Evolutionary conservation across 2,888 invertebrate species (phyloP).

Genomic region (Trichogramma evanescens): DNA sequence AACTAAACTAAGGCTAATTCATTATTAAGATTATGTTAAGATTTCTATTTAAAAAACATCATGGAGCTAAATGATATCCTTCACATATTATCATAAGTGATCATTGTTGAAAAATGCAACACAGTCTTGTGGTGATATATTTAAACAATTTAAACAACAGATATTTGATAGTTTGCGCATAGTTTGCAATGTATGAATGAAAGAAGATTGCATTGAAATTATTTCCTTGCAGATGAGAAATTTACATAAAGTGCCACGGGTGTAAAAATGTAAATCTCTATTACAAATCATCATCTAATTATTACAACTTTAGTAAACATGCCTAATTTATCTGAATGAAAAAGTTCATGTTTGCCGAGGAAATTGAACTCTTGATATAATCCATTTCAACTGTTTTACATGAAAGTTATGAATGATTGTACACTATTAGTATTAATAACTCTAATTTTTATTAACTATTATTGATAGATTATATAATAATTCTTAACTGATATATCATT

Average conservation of each 20-base stretch:
- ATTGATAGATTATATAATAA: conserved; percentile 36
- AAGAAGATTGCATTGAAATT: conserved; percentile 16
- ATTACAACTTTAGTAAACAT: conserved; percentile 20
- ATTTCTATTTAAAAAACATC: conserved; percentile 19
- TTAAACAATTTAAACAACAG: conserved; percentile 30
- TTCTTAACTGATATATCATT: conserved; percentile 42
- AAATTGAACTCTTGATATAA: conserved; percentile 28
- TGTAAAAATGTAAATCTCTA: conserved; percentile 12
- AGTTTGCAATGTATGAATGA: conserved; percentile 25
- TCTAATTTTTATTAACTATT: conserved; percentile 44
- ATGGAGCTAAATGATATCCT: conserved; percentile 20
- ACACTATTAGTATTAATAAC: conserved; percentile 47
- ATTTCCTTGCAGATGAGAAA: conserved; percentile 20
- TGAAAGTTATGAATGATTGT: conserved; percentile 43
- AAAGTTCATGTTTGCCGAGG: conserved; percentile 25
- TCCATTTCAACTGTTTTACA: conserved; percentile 28
- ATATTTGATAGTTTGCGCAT: conserved; percentile 30
- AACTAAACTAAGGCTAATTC: conserved; percentile 27
- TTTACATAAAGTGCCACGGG: conserved; percentile 20
- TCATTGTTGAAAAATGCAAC: conserved; percentile 23
- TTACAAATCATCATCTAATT: neutral
- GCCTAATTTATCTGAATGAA: conserved; percentile 34
- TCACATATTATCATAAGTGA: conserved; percentile 22
- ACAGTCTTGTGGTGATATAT: conserved; percentile 31
- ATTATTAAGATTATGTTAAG: conserved; percentile 26